Evolutionary conservation across 2,888 invertebrate genomes (phyloP).

Genomic region (Xanthorhoe spadicearia): DNA sequence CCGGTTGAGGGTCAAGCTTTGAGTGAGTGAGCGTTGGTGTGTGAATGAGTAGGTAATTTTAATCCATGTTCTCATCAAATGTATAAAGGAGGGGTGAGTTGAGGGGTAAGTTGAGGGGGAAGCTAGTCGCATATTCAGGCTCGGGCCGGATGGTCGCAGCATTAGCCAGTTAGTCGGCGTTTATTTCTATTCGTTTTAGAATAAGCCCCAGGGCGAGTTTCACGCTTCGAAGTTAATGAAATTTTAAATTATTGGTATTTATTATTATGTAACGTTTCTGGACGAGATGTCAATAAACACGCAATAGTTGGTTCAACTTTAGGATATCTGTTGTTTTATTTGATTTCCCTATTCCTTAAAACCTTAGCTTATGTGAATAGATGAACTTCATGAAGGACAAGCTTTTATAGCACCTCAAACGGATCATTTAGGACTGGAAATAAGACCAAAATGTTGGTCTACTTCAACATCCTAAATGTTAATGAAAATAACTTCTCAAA

Average conservation of each 20-base stretch:
- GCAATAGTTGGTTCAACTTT: constrained; percentile 84
- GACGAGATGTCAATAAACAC: constrained; percentile 84
- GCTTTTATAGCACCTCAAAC: no score
- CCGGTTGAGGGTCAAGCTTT: constrained; percentile 38
- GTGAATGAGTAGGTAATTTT: constrained; percentile 44
- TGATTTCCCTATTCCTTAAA: constrained; percentile 36
- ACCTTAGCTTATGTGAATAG: no score
- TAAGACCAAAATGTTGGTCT: no score
- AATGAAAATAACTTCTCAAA: no score
- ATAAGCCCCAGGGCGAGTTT: constrained; percentile 79
- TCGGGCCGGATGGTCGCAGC: constrained; percentile 55
- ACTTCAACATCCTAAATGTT: no score
- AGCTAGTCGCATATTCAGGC: constrained; percentile 39
- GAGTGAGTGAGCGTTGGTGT: constrained; percentile 37
- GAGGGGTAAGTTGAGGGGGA: constrained; percentile 31
- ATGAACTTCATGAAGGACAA: no score
- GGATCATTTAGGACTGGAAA: no score
- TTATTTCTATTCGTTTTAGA: constrained; percentile 84
- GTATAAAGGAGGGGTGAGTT: constrained; percentile 38
- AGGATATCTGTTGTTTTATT: constrained; percentile 65
- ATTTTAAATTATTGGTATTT: constrained; percentile 70
- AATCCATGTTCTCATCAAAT: constrained; percentile 42
- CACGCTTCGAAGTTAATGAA: constrained; percentile 77
- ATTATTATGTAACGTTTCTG: constrained; percentile 77
- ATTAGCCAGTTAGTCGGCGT: constrained; percentile 84